These are phyloP conservation scores for Melopsittacus undulatus DNA, from an alignment of 2,797 vertebrate genomes.

Conservation along the genomic window DNA sequence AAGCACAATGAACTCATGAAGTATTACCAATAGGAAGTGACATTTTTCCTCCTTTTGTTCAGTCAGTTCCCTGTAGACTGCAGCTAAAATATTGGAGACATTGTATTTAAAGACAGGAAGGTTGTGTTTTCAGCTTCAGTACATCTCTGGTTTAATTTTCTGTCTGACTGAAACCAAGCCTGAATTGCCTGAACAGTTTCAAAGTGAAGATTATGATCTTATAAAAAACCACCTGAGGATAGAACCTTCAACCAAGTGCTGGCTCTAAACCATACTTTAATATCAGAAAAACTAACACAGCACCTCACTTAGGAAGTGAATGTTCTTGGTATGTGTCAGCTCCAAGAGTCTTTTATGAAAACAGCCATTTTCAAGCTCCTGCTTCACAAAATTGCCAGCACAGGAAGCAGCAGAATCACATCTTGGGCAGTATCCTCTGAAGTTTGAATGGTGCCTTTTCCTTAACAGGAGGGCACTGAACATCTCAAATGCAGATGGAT, in stretches of 20 bases:
- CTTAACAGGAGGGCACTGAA: neutral
- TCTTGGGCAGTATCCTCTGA: neutral
- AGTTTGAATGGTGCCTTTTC: neutral
- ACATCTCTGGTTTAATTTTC: slow-evolving; percentile 50
- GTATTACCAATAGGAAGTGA: slow-evolving; percentile 80
- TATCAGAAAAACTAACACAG: neutral
- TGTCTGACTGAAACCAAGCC: neutral
- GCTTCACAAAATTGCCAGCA: neutral
- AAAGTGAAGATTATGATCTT: neutral
- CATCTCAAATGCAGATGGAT: neutral
- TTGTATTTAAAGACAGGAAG: slow-evolving; percentile 78
- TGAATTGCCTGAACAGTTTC: neutral
- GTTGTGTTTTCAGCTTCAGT: slow-evolving; percentile 48
- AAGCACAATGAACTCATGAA: slow-evolving; percentile 27
- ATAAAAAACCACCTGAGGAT: neutral
- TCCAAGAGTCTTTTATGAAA: neutral
- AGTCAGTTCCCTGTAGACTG: slow-evolving; percentile 25
- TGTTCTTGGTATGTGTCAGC: neutral
- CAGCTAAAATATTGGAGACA: slow-evolving; percentile 35
- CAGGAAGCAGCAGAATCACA: neutral
- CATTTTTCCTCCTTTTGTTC: slow-evolving; percentile 95
- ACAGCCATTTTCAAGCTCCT: neutral
- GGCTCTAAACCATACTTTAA: neutral
- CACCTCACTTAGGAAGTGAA: neutral
- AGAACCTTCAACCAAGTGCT: neutral